Conservation (phyloP, 2,797 vertebrate genomes). For the Mallotus villosus region DNA sequence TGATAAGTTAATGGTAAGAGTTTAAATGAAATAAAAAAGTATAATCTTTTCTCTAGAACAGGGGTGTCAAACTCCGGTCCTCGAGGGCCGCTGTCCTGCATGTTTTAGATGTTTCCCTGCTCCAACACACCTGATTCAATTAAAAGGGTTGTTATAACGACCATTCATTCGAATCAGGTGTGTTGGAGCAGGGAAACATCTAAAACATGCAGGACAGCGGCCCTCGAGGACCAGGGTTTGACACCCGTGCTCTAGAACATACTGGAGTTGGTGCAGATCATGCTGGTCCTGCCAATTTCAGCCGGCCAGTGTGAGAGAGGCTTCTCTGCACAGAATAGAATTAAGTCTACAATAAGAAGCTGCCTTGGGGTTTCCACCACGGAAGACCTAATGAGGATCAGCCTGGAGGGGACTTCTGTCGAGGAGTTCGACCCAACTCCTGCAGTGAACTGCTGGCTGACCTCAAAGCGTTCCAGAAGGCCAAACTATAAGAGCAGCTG, state of each 20-base stretch:
- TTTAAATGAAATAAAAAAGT: conserved; percentile 10
- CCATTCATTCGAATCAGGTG: too few relatives aligned
- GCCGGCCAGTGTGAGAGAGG: conserved; percentile 22
- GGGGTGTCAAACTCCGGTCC: too few relatives aligned
- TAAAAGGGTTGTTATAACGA: too few relatives aligned
- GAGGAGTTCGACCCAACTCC: conserved; percentile 19
- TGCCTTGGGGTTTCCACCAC: conserved; percentile 26
- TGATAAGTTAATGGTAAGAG: conserved; percentile 17
- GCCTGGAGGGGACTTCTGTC: conserved; percentile 8
- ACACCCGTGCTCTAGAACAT: conserved; percentile 10
- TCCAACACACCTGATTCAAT: too few relatives aligned
- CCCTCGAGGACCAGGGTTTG: too few relatives aligned
- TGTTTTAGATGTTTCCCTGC: too few relatives aligned
- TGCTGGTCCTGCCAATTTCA: conserved; percentile 31
- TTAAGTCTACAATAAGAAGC: conserved; percentile 23
- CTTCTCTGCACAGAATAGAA: conserved; percentile 20
- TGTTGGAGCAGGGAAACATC: too few relatives aligned
- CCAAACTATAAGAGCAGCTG: conserved; percentile 24
- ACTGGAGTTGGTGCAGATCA: conserved; percentile 25
- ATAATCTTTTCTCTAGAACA: background rate
- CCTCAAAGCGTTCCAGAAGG: conserved; percentile 14
- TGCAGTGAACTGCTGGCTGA: conserved; percentile 25
- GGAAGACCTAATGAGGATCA: conserved; percentile 16
- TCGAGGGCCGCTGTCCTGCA: too few relatives aligned
- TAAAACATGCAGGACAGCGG: too few relatives aligned